Base-by-base conservation (phyloP, 2,113 vertebrate genomes). In the rabbit (Oryctolagus cuniculus) region DNA sequence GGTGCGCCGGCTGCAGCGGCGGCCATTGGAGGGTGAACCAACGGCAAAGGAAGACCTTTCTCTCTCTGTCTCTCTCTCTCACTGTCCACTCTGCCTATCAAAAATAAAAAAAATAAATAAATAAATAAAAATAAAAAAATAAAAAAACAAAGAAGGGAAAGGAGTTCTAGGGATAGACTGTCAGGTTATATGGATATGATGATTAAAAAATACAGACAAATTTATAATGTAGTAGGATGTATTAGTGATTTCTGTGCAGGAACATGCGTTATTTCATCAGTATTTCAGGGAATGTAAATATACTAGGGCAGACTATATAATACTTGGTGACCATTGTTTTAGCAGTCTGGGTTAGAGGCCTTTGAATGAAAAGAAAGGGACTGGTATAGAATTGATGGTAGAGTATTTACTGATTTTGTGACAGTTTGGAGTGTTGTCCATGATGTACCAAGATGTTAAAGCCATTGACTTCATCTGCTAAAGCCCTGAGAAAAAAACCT, bases 191-290 rank as follows among this genome's bases (percentile, higher is more conserved):
- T 85, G 44, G 67, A 75, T 31, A 61, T 12, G 58, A 69, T 74
- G 36, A 74, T 74, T 74, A 73, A 88, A 80, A 66, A 69, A 70
- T 78, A 44, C 13, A 44, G 27, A 61, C 64, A 31, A 44, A 81
- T 87, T 29, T 72, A 34, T 81, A 61, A 81, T 19, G 22, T 69
- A 69, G 38, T 63, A 49, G 36, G 10, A 38, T 75, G 1, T 61
- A 82, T 69, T 91, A 53, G 69, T 69, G 49, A 74, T 34, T 82
- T 89, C 89, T 90, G 63, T 78, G 69, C 9, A 31, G 80, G 80
- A 31, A 84, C 89, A 29, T 69, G 1, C 13, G 61, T 69, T 38
- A 27, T 5, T 21, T 89, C 49, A 6, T 55, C 34, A 31, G 63
- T 3, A 17, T 70, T 53, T 91, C 21, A 51, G 77, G 70, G 66